phyloP scores from a whole-genome alignment of 2,888 invertebrate species.

The Craniophora ligustri region DNA sequence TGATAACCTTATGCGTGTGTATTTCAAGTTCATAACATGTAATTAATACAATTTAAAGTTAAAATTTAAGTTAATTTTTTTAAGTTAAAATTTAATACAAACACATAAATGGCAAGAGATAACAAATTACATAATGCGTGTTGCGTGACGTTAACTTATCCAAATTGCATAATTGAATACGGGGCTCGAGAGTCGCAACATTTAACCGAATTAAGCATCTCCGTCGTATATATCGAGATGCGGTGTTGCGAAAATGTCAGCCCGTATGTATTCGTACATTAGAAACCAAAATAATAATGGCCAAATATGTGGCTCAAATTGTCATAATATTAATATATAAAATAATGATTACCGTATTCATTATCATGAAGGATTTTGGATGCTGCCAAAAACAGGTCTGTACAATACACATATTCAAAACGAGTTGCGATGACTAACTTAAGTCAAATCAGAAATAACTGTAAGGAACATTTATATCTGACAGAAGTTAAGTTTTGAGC shows the following conservation, averaged over 20 bases:
- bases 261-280: too few species aligned
- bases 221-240: constrained; percentile 35
- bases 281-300: constrained; percentile 8
- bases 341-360: constrained; percentile 9
- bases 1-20: too few species aligned
- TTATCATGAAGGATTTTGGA: not conserved
- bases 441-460: too few species aligned
- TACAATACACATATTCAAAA: too few species aligned
- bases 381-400: too few species aligned
- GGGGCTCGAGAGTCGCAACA: too few species aligned
- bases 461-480: too few species aligned
- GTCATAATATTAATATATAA: constrained; percentile 22
- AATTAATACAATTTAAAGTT: too few species aligned
- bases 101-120: not conserved
- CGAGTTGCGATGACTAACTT: too few species aligned
- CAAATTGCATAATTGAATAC: constrained; percentile 36
- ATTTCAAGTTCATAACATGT: too few species aligned
- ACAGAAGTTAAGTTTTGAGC: too few species aligned
- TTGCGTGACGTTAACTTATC: not conserved
- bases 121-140: constrained; percentile 23
- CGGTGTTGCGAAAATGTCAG: constrained; percentile 20
- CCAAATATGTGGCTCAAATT: constrained; percentile 9
- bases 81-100: not conserved
- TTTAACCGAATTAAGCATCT: constrained; percentile 32
- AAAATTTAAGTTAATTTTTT: too few species aligned